Conservation (phyloP, 2,888 invertebrate species). For the Sphecodes monilicornis region DNA sequence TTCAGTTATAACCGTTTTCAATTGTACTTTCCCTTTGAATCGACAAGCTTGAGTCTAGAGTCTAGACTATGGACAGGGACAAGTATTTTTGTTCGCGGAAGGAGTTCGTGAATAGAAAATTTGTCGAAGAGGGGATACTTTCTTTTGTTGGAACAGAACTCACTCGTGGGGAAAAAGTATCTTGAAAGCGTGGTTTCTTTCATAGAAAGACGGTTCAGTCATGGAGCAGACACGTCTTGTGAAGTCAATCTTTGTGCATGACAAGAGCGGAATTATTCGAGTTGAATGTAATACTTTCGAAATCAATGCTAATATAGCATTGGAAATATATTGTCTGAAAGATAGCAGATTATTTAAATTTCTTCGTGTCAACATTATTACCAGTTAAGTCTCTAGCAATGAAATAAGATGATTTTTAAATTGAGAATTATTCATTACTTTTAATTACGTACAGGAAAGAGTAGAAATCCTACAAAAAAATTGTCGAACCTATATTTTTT, state of each 20-base stretch:
- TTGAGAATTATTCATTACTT: background rate
- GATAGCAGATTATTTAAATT: background rate
- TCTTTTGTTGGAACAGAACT: background rate
- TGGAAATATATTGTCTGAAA: background rate
- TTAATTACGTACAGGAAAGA: background rate
- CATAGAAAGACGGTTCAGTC: background rate
- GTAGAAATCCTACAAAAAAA: background rate
- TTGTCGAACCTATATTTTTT: background rate
- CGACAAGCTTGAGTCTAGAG: background rate
- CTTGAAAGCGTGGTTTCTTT: background rate
- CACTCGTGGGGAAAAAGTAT: background rate
- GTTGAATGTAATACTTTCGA: background rate
- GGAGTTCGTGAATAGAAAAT: background rate
- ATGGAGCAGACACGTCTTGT: background rate
- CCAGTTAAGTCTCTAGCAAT: background rate
- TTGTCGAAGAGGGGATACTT: background rate
- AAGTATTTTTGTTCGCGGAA: background rate
- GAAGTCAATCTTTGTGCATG: slow-evolving; percentile 1
- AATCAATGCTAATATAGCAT: background rate
- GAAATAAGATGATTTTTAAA: background rate
- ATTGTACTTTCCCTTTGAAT: background rate
- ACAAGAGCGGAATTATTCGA: background rate
- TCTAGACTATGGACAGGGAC: background rate
- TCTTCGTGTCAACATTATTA: background rate
- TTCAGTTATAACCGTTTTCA: background rate